A percentile compares a stretch with the other conserved stretches of the same genome.
Conservation (phyloP, 64 coral and sea anemone genomes). For the Montipora foliosa region DNA sequence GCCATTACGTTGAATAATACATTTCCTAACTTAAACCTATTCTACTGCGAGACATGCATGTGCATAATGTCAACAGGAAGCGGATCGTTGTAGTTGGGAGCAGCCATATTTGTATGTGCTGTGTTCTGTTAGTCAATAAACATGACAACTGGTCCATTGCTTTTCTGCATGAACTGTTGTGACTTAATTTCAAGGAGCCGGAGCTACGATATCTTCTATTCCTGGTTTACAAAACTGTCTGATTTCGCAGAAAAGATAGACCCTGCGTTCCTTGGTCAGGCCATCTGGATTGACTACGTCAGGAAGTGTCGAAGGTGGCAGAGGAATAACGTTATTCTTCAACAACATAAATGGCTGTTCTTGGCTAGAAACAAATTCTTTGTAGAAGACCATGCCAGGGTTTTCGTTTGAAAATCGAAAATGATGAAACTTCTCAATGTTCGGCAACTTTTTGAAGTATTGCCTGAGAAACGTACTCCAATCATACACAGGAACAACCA, state of each 20-base stretch:
- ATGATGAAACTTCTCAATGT: constrained; percentile 53
- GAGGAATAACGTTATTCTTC: not conserved
- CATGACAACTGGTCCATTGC: too few relatives aligned
- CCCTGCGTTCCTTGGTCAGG: not conserved
- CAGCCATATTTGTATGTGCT: too few relatives aligned
- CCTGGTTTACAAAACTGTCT: not conserved
- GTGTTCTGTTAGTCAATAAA: too few relatives aligned
- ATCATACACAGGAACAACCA: constrained; percentile 56
- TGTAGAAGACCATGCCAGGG: constrained; percentile 28
- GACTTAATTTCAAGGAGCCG: not conserved
- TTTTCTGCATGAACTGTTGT: too few relatives aligned
- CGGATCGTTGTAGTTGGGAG: too few relatives aligned
- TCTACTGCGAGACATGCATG: too few relatives aligned
- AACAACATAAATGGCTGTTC: constrained; percentile 34
- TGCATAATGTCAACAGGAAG: too few relatives aligned
- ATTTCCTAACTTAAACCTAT: too few relatives aligned
- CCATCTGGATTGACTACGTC: not conserved
- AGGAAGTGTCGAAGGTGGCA: not conserved
- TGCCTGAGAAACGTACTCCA: constrained; percentile 11
- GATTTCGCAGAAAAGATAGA: not conserved
- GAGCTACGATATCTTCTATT: not conserved
- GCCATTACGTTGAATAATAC: too few relatives aligned
- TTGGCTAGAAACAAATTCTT: not conserved
- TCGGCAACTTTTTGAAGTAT: constrained; percentile 45
- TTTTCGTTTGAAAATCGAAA: constrained; percentile 44